Evolutionary conservation across 2,888 invertebrate species (phyloP).

Genomic region (Galeopsomyia nigrocyanea): DNA sequence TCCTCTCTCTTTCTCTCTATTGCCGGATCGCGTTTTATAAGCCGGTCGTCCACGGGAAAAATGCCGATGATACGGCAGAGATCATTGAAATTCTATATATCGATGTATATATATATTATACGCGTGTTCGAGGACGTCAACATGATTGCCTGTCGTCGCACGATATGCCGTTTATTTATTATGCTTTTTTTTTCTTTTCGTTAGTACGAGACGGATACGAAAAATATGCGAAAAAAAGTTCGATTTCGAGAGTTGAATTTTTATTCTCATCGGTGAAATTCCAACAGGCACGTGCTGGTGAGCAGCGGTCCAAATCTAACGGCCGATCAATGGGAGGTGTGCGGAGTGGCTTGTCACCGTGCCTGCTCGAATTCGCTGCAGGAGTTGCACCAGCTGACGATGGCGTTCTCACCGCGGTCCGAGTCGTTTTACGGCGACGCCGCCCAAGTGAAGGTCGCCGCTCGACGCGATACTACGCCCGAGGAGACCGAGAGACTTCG

Average conservation of each 20-base stretch:
- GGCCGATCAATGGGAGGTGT: conserved; percentile 88
- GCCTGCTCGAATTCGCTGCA: conserved; percentile 90
- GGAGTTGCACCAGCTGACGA: conserved; percentile 88
- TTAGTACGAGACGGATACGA: too few relatives aligned
- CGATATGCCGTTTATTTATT: conserved; percentile 5
- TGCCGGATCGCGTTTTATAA: conserved; percentile 19
- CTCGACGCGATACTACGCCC: conserved; percentile 86
- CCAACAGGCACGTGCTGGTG: conserved; percentile 80
- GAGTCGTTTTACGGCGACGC: conserved; percentile 95
- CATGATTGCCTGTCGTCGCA: conserved; percentile 22
- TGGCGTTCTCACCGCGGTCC: conserved; percentile 91
- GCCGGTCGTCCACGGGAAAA: conserved; percentile 27
- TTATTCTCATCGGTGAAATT: too few relatives aligned
- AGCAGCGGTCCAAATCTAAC: conserved; percentile 87
- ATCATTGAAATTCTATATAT: conserved; percentile 31
- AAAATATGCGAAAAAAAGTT: too few relatives aligned
- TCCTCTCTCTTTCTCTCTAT: too few relatives aligned
- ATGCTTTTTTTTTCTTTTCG: too few relatives aligned
- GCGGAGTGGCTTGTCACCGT: conserved; percentile 84
- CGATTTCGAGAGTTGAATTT: too few relatives aligned
- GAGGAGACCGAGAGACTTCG: conserved; percentile 88
- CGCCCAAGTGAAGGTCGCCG: conserved; percentile 94
- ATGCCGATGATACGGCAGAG: not conserved
- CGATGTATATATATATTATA: not conserved
- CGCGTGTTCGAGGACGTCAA: conserved; percentile 18